Evolutionary conservation across 1,140 invertebrate species (phyloP).

Genomic region (Drosophila gunungcola): DNA sequence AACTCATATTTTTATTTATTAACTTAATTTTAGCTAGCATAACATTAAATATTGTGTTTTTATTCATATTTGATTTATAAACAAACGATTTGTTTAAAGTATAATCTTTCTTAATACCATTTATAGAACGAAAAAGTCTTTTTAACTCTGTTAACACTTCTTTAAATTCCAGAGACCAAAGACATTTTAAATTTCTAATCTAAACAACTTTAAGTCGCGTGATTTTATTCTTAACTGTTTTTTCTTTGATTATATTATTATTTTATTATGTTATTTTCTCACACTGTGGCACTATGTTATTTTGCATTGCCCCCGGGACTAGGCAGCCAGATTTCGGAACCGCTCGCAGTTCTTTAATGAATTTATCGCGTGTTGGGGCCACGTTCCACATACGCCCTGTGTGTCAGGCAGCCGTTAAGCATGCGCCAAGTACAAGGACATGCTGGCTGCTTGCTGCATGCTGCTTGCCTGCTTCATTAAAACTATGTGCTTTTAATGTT

Average conservation of each 20-base stretch:
- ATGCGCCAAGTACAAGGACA: constrained; percentile 59
- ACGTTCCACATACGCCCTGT: constrained; percentile 77
- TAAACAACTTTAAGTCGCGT: neutral
- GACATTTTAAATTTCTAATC: neutral
- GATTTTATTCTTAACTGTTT: neutral
- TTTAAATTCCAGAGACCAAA: too few relatives aligned
- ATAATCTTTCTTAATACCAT: too few relatives aligned
- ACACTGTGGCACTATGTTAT: constrained; percentile 56
- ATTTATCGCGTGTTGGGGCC: constrained; percentile 80
- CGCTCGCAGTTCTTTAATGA: constrained; percentile 73
- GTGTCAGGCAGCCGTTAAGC: constrained; percentile 42
- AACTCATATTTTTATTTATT: too few relatives aligned
- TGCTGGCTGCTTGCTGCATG: constrained; percentile 22
- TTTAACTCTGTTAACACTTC: too few relatives aligned
- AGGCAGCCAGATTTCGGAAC: constrained; percentile 70
- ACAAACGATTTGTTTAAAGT: too few relatives aligned
- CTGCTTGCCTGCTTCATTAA: constrained; percentile 54
- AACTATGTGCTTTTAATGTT: constrained; percentile 78
- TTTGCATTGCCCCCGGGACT: constrained; percentile 74
- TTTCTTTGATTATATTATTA: neutral
- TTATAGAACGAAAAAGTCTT: too few relatives aligned
- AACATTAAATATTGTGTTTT: too few relatives aligned
- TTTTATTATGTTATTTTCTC: constrained; percentile 3
- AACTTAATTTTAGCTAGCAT: too few relatives aligned
- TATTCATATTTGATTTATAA: too few relatives aligned